phyloP scores from a whole-genome alignment of 1,140 invertebrate genomes.

The Homalodisca vitripennis region DNA sequence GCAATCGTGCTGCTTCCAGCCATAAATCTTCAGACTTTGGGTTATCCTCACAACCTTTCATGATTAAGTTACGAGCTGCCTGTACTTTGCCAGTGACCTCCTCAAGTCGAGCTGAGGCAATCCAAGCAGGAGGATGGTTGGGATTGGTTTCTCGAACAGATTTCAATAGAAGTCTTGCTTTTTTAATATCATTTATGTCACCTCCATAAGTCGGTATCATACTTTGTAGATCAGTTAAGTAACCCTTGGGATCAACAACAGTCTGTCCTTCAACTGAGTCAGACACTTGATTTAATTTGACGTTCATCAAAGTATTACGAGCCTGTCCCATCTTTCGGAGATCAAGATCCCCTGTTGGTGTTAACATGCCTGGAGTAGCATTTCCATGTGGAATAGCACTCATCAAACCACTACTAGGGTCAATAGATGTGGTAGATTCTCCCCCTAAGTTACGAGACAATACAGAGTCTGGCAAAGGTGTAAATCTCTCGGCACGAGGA shows the following conservation, averaged over 20 bases:
- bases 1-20: slow-evolving; percentile 94
- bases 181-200: slow-evolving; percentile 98
- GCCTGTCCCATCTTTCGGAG: slow-evolving; percentile 98
- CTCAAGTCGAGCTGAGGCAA: slow-evolving; percentile 97
- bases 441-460: slow-evolving; percentile 87
- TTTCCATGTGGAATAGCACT: slow-evolving; percentile 78
- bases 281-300: slow-evolving; percentile 96
- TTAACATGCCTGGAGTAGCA: slow-evolving; percentile 63
- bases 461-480: slow-evolving; percentile 95
- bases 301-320: slow-evolving; percentile 98
- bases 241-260: slow-evolving; percentile 99
- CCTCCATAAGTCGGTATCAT: slow-evolving; percentile 99
- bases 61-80: slow-evolving; percentile 94
- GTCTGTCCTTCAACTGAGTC: slow-evolving; percentile 99
- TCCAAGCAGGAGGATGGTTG: slow-evolving; percentile 99
- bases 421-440: slow-evolving; percentile 76
- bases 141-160: slow-evolving; percentile 99
- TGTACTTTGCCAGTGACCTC: slow-evolving; percentile 99
- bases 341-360: slow-evolving; percentile 92
- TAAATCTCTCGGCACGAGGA: slow-evolving; percentile 93
- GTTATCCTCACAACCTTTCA: slow-evolving; percentile 96
- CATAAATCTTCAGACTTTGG: slow-evolving; percentile 97
- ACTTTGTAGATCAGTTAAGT: slow-evolving; percentile 96
- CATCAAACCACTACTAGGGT: slow-evolving; percentile 80
- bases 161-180: slow-evolving; percentile 93